These are phyloP conservation scores for Tympanuchus pallidicinctus DNA, from an alignment of 2,113 vertebrate species.

Conservation along the genomic window DNA sequence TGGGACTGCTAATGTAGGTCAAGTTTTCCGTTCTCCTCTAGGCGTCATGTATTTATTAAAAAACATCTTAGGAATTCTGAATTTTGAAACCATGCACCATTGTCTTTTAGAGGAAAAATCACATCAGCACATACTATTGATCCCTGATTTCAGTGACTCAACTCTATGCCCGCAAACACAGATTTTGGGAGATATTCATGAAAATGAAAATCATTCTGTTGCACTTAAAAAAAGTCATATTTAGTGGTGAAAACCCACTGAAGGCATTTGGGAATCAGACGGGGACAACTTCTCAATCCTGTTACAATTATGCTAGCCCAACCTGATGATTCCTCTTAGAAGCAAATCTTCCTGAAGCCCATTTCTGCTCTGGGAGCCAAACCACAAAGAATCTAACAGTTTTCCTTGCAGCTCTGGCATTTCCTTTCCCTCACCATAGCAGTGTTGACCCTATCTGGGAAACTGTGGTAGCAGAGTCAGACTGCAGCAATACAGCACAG, in stretches of 20 bases:
- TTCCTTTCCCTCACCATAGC: not conserved
- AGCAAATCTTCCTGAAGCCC: conserved; percentile 14
- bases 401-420: not conserved
- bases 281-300: conserved; percentile 5
- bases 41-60: not conserved
- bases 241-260: not conserved
- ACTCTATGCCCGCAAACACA: not conserved
- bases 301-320: not conserved
- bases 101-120: not conserved
- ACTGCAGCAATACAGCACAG: not conserved
- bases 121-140: not conserved
- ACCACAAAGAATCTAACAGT: not conserved
- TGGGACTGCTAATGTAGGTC: conserved; percentile 34
- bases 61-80: not conserved
- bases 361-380: not conserved
- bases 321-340: not conserved
- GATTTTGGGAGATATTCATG: not conserved
- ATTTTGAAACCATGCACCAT: not conserved
- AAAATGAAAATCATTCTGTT: conserved; percentile 20
- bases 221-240: not conserved
- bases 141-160: not conserved
- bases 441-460: not conserved
- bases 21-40: not conserved
- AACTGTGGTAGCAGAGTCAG: not conserved
- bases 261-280: not conserved